Conservation (phyloP, 2,113 vertebrate genomes). For the Gulo gulo region DNA sequence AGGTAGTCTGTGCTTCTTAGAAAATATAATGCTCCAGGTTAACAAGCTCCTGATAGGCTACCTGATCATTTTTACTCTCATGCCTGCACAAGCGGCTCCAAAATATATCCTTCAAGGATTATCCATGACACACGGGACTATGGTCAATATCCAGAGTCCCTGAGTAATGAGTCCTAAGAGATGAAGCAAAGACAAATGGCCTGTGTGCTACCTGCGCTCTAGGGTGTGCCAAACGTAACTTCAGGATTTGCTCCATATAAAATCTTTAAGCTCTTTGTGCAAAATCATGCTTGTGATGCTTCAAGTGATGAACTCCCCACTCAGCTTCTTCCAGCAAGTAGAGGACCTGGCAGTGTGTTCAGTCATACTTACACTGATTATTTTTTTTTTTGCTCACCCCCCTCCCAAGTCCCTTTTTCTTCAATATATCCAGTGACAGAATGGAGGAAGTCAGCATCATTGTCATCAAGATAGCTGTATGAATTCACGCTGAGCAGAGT, state of each 20-base stretch:
- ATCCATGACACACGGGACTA: rapidly evolving
- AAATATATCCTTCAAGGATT: not conserved
- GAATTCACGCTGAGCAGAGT: not conserved
- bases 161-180: not conserved
- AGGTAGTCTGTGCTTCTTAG: not conserved
- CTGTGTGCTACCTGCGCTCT: rapidly evolving
- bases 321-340: not conserved
- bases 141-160: not conserved
- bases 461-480: not conserved
- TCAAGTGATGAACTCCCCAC: not conserved
- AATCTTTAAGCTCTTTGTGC: not conserved
- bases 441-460: not conserved
- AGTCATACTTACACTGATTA: not conserved
- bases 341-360: rapidly evolving
- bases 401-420: rapidly evolving
- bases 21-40: not conserved
- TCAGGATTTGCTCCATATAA: not conserved
- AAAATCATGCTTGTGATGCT: not conserved
- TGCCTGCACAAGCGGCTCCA: not conserved
- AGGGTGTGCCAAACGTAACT: not conserved
- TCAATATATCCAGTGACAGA: not conserved
- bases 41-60: not conserved
- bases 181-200: not conserved
- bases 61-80: not conserved
- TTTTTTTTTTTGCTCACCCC: not conserved